phyloP scores from a whole-genome alignment of 1,140 invertebrate species.

The Akabosia matsudoensis region DNA sequence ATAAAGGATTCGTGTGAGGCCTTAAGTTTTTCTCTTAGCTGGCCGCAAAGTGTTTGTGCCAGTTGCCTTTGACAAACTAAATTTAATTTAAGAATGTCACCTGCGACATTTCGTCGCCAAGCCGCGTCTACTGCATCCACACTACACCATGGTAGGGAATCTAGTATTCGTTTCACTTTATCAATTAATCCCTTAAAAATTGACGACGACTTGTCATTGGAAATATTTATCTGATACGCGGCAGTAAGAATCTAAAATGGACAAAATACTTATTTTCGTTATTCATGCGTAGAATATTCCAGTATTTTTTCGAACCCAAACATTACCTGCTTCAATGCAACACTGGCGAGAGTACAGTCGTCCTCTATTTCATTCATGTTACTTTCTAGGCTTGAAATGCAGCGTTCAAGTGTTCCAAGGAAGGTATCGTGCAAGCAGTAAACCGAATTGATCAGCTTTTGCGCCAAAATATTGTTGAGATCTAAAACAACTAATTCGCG shows the following conservation, averaged over 20 bases:
- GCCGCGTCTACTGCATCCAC: slow-evolving; percentile 62
- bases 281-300: background rate
- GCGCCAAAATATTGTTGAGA: slow-evolving; percentile 73
- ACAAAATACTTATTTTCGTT: slow-evolving; percentile 25
- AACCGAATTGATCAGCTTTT: slow-evolving; percentile 75
- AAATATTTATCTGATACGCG: slow-evolving; percentile 80
- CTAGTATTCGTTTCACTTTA: slow-evolving; percentile 68
- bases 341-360: slow-evolving; percentile 63
- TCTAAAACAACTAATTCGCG: slow-evolving; percentile 70
- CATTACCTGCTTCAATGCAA: slow-evolving; percentile 68
- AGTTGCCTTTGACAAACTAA: slow-evolving; percentile 69
- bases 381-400: slow-evolving; percentile 64
- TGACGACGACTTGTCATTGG: slow-evolving; percentile 70
- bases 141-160: slow-evolving; percentile 64
- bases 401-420: slow-evolving; percentile 73
- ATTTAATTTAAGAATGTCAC: slow-evolving; percentile 69
- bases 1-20: slow-evolving; percentile 58
- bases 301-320: background rate
- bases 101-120: slow-evolving; percentile 71
- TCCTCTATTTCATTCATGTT: slow-evolving; percentile 57
- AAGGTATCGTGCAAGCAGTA: slow-evolving; percentile 78
- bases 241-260: slow-evolving; percentile 66
- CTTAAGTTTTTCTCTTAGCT: slow-evolving; percentile 54
- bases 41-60: slow-evolving; percentile 71
- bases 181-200: slow-evolving; percentile 71